These are phyloP conservation scores for Drymonia ruficornis DNA, from an alignment of 2,888 invertebrate species.

Conservation along the genomic window DNA sequence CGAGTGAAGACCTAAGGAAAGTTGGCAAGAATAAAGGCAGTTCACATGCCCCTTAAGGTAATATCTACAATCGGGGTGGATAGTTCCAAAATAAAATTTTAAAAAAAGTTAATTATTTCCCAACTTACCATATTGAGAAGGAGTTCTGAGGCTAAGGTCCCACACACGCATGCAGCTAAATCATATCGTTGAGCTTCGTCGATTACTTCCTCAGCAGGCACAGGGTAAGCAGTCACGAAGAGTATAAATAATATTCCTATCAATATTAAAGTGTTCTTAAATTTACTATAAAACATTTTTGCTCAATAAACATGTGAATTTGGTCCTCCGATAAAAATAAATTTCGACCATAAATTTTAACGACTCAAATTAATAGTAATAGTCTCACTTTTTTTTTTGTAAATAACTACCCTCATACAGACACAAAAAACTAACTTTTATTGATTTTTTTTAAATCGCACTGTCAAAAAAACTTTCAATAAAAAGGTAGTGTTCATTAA, in stretches of 20 bases:
- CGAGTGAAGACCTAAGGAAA: no score
- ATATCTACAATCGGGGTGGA: no score
- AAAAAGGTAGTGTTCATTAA: not conserved
- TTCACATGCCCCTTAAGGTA: no score
- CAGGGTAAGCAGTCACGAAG: conserved; percentile 22
- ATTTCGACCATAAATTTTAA: not conserved
- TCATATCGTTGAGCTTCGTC: conserved; percentile 18
- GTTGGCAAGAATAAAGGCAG: no score
- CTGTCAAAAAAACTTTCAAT: not conserved
- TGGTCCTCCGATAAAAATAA: not conserved
- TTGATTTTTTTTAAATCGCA: not conserved
- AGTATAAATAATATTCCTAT: conserved; percentile 22
- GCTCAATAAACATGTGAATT: not conserved
- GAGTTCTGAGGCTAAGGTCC: no score
- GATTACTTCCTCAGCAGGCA: conserved; percentile 11
- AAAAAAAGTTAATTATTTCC: no score
- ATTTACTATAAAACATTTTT: conserved; percentile 30
- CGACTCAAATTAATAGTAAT: not conserved
- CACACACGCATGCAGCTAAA: conserved; percentile 38
- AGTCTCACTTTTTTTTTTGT: no score
- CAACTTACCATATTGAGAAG: not conserved
- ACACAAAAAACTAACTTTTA: no score
- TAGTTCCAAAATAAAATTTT: no score
- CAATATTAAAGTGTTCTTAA: conserved; percentile 21
- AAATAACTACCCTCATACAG: no score